phyloP scores from a whole-genome alignment of 2,797 vertebrate species.

The Heterohyrax brucei region DNA sequence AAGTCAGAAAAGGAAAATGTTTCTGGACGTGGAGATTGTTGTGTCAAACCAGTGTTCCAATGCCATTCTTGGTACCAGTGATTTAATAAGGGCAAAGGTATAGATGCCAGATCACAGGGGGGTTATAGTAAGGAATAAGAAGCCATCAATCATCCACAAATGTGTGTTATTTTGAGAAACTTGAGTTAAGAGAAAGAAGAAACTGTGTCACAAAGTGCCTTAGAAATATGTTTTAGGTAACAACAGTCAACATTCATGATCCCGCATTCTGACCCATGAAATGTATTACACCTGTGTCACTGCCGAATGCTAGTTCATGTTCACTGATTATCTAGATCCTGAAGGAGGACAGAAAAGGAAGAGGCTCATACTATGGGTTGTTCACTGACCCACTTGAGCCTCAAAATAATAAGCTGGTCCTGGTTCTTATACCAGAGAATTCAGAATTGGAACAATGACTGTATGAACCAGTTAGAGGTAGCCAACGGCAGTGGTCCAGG shows the following conservation, averaged over 20 bases:
- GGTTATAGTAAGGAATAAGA: background rate
- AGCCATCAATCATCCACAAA: conserved; percentile 8
- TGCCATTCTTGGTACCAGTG: background rate
- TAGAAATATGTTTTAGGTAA: conserved; percentile 25
- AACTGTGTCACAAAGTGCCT: background rate
- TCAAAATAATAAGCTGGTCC: conserved; percentile 33
- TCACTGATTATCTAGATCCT: background rate
- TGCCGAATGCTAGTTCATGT: conserved; percentile 2
- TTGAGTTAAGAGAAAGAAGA: background rate
- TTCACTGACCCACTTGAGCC: conserved; percentile 19
- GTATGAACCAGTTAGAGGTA: background rate
- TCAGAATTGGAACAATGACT: conserved; percentile 41
- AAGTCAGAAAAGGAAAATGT: background rate
- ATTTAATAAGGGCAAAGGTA: conserved; percentile 23
- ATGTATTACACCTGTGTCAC: background rate
- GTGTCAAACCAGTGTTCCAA: background rate
- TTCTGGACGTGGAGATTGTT: background rate
- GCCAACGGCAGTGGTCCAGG: background rate
- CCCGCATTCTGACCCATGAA: background rate
- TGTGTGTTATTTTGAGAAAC: background rate
- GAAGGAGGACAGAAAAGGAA: background rate
- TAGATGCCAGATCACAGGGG: background rate
- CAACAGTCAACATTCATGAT: background rate
- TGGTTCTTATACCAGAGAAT: conserved; percentile 26
- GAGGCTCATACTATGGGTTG: background rate